Conservation (phyloP, 2,797 vertebrate genomes). For the Dermochelys coriacea region DNA sequence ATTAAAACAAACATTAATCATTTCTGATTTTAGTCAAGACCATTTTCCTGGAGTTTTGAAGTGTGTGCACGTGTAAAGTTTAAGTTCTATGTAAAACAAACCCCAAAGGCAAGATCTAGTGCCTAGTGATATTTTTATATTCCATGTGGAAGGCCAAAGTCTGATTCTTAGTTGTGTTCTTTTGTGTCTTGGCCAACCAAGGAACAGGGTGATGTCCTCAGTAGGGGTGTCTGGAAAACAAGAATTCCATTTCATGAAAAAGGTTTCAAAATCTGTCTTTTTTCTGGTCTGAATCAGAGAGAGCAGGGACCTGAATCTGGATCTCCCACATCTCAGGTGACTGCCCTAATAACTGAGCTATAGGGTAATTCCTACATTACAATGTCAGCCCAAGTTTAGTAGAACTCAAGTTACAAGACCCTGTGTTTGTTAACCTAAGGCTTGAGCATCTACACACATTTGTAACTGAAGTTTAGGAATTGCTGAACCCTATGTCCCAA, state of each 20-base stretch:
- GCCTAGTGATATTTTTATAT: neutral
- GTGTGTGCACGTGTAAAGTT: neutral
- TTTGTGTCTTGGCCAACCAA: neutral
- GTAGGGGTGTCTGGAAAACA: neutral
- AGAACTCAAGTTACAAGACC: neutral
- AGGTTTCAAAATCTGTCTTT: neutral
- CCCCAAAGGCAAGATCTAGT: neutral
- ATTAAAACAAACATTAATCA: neutral
- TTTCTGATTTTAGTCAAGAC: neutral
- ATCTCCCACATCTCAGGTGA: neutral
- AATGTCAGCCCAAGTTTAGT: neutral
- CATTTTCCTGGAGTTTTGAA: neutral
- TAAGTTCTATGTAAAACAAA: neutral
- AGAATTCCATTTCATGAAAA: neutral
- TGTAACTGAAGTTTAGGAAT: neutral
- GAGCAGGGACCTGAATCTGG: neutral
- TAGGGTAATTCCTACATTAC: neutral
- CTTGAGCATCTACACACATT: neutral
- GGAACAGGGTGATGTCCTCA: neutral
- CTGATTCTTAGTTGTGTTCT: neutral
- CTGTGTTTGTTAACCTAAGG: neutral
- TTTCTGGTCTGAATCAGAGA: neutral
- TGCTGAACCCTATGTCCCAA: neutral
- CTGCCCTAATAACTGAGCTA: neutral
- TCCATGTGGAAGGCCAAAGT: neutral